Conservation (phyloP, 2,888 invertebrate genomes). For the Parnassius apollo region DNA sequence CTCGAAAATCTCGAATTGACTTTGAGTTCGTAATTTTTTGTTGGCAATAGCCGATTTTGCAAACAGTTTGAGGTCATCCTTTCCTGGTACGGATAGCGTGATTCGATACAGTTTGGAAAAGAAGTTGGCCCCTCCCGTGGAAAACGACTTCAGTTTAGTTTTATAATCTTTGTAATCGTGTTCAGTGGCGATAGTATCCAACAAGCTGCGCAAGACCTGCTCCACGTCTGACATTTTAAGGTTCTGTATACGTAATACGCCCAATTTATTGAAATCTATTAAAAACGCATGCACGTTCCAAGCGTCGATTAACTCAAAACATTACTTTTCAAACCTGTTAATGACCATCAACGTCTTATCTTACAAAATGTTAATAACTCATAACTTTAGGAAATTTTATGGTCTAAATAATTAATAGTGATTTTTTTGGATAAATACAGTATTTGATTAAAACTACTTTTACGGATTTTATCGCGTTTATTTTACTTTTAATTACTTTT, state of each 20-base stretch:
- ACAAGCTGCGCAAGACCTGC: slow-evolving; percentile 33
- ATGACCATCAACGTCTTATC: too few species aligned
- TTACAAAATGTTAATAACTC: too few species aligned
- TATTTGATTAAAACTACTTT: too few species aligned
- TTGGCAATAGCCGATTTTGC: slow-evolving; percentile 46
- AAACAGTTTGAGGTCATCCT: slow-evolving; percentile 37
- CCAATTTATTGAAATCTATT: slow-evolving; percentile 2
- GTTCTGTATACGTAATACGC: slow-evolving; percentile 14
- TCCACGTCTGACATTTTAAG: slow-evolving; percentile 43
- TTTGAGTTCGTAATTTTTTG: slow-evolving; percentile 40
- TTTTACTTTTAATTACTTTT: too few species aligned
- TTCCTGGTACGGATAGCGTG: slow-evolving; percentile 36
- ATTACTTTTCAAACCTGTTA: too few species aligned
- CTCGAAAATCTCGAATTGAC: slow-evolving; percentile 39
- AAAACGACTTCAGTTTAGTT: slow-evolving; percentile 39
- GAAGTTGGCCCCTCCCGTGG: slow-evolving; percentile 52
- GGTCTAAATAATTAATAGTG: too few species aligned
- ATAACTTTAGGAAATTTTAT: too few species aligned
- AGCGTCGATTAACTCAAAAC: too few species aligned
- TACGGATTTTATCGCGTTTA: too few species aligned
- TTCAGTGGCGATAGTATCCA: slow-evolving; percentile 42
- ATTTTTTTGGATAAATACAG: too few species aligned
- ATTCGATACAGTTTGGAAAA: slow-evolving; percentile 46
- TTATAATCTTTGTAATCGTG: slow-evolving; percentile 37
- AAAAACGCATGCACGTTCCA: neutral